A percentile compares a stretch with the other conserved stretches of the same genome.
Conservation (phyloP, 2,113 vertebrate species). For the Trogon surrucura region DNA sequence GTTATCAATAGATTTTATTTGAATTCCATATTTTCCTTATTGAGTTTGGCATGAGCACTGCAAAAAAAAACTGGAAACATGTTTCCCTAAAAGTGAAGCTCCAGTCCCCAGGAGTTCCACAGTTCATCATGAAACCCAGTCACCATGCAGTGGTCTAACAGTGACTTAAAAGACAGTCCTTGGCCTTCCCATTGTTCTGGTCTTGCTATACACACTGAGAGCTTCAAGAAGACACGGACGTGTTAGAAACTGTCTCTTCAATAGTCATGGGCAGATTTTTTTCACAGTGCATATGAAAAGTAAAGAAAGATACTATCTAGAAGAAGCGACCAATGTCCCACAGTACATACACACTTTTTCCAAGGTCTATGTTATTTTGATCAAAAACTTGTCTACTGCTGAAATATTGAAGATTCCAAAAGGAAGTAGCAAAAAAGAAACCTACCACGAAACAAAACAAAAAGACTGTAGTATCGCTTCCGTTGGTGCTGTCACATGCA, state of each 20-base stretch:
- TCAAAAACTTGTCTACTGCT: neutral
- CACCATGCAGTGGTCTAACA: neutral
- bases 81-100: neutral
- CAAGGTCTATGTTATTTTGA: neutral
- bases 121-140: neutral
- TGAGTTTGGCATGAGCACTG: neutral
- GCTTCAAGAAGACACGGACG: neutral
- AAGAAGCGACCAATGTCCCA: neutral
- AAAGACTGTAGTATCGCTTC: neutral
- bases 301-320: neutral
- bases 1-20: neutral
- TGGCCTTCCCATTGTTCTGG: neutral
- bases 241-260: neutral
- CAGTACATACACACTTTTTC: neutral
- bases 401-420: neutral
- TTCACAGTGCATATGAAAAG: neutral
- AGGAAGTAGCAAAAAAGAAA: neutral
- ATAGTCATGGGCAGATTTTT: neutral
- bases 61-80: neutral
- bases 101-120: neutral
- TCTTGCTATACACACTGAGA: neutral
- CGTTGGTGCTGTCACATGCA: neutral
- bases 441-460: neutral
- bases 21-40: neutral
- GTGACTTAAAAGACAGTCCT: neutral